Conservation (phyloP, 2,888 invertebrate genomes). For the Antitype chi region DNA sequence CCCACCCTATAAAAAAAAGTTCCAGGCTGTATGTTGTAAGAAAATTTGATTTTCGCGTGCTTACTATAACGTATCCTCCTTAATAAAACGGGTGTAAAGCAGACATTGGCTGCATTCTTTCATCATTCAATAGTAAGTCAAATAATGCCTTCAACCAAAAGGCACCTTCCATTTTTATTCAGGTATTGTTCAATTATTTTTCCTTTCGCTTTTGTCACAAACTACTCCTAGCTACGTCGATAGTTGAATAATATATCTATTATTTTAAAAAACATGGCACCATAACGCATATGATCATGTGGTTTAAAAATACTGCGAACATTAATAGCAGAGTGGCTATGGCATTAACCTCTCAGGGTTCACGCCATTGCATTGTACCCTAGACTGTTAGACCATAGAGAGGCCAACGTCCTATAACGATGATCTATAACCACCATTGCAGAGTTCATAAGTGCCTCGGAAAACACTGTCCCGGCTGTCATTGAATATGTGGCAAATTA, state of each 20-base stretch:
- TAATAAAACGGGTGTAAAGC: neutral
- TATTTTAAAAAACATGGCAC: neutral
- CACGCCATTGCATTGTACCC: slow-evolving; percentile 32
- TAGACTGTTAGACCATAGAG: neutral
- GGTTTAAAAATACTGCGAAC: slow-evolving; percentile 1
- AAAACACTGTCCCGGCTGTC: too few relatives aligned
- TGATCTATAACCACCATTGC: slow-evolving; percentile 7
- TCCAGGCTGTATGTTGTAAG: too few relatives aligned
- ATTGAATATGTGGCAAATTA: too few relatives aligned
- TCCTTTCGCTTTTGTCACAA: neutral
- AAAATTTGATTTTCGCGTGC: too few relatives aligned
- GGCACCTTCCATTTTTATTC: neutral
- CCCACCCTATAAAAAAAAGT: too few relatives aligned
- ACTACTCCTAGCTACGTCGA: neutral
- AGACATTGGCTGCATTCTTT: neutral
- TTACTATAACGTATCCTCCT: too few relatives aligned
- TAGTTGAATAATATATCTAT: neutral
- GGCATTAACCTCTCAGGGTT: slow-evolving; percentile 48
- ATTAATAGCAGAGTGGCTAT: slow-evolving; percentile 26
- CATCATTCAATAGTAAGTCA: neutral
- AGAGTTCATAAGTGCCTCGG: too few relatives aligned
- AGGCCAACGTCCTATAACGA: slow-evolving; percentile 19
- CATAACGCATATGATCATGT: neutral
- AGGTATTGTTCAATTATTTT: neutral
- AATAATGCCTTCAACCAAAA: neutral